Base-by-base conservation (phyloP, 2,888 invertebrate genomes). In the Eretmocerus hayati region DNA sequence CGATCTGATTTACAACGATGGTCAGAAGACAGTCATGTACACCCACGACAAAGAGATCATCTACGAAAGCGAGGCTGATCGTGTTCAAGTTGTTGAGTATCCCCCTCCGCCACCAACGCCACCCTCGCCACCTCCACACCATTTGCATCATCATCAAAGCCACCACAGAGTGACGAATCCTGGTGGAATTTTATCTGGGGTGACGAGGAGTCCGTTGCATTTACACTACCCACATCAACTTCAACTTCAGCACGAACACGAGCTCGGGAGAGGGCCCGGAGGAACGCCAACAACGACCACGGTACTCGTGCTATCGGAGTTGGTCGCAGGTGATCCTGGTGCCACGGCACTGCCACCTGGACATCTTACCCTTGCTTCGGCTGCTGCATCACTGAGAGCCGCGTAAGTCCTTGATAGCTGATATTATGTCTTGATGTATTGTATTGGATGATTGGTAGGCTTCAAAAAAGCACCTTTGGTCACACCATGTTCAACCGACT, bases 11-110 rank as follows among this genome's bases (percentile, higher is more conserved):
- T 88, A 87, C 72, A 87, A 87, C 65, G 87, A 87, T 63, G 87
- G 87, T 39, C 87, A 86, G 66, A 87, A 88, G 68, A 87, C 87
- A 3, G 87, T 88, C 52, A 87, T 87, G 68, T 88, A 88, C 62
- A 87, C 87, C 11, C 84, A 83, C 49, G 87, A 87, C 65, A 86
- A 87, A 65, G 87, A 87, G 69, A 81, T 86, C 38, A 81, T 88
- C 37, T 87, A 87, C 73, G 86, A 87, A 73, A 84, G 83, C 66
- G 83, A 83, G 56, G 81, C 83, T 15, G 83, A 84, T 38, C 53
- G 70, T 18, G 70, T 71, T 0, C 70, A 71, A 22, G 71, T 71
- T 21, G 70, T 71, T 16, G 68, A 71, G 39, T 71, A 71, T 48
- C 71, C 71, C 2, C 70, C 70, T 5, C 70, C 71, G 1, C 65